phyloP scores from a whole-genome alignment of 2,113 vertebrate species.

The Muntiacus muntjak region DNA sequence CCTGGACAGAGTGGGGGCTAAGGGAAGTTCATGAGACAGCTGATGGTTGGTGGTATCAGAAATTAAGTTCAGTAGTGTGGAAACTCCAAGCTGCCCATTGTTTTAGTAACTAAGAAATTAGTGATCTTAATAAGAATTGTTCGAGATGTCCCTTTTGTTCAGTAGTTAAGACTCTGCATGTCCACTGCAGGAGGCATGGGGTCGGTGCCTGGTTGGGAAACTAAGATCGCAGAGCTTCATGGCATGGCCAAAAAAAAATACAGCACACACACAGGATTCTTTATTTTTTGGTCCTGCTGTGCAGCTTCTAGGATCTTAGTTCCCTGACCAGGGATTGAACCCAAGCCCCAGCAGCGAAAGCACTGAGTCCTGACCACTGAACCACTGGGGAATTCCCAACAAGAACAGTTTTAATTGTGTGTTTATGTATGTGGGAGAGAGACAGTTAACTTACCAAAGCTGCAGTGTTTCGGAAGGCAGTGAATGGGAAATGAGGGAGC shows the following conservation, averaged over 20 bases:
- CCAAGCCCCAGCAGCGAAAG: neutral
- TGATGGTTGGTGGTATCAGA: neutral
- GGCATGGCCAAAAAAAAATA: neutral
- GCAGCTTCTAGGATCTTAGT: neutral
- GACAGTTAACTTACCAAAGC: neutral
- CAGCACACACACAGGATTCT: neutral
- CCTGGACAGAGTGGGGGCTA: neutral
- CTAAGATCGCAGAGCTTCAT: neutral
- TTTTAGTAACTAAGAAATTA: neutral
- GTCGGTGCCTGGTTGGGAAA: neutral
- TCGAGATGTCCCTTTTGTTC: neutral
- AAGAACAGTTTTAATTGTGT: neutral
- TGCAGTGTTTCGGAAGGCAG: neutral
- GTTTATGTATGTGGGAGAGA: neutral
- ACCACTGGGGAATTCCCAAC: neutral
- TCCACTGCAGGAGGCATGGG: neutral
- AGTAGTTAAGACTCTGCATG: neutral
- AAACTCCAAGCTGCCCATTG: neutral
- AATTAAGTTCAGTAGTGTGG: neutral
- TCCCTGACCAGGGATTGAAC: neutral
- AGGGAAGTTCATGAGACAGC: neutral
- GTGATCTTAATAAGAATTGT: neutral
- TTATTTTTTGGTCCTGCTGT: neutral
- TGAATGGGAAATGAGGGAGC: neutral
- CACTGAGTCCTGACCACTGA: neutral